Evolutionary conservation across 2,113 vertebrate species (phyloP).

Genomic region (Pluvialis apricaria): DNA sequence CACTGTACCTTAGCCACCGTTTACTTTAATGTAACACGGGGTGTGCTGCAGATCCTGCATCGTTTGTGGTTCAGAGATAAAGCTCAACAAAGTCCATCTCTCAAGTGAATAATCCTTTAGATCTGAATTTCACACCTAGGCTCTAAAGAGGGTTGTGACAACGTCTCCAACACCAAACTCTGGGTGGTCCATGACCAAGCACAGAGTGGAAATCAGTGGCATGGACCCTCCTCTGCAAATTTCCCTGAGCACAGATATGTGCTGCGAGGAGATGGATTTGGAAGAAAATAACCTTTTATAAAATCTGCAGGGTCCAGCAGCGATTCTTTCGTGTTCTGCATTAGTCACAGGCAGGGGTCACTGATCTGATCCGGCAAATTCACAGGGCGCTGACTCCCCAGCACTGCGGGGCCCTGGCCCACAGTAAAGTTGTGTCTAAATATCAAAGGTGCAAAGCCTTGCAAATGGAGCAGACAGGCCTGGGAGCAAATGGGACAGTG

Average conservation of each 20-base stretch:
- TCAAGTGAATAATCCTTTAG: not conserved
- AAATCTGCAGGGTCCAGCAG: not conserved
- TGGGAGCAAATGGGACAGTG: not conserved
- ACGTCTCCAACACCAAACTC: not conserved
- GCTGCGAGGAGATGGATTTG: not conserved
- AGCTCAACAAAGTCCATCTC: not conserved
- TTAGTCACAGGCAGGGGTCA: not conserved
- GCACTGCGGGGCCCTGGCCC: not conserved
- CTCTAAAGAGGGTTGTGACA: not conserved
- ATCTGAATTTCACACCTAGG: not conserved
- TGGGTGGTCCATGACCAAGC: not conserved
- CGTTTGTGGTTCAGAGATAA: not conserved
- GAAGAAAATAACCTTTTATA: not conserved
- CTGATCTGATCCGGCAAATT: not conserved
- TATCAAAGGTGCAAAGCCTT: not conserved
- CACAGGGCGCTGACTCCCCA: not conserved
- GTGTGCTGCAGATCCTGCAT: not conserved
- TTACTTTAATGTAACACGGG: not conserved
- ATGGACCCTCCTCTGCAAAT: not conserved
- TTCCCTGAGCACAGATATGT: not conserved
- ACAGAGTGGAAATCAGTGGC: not conserved
- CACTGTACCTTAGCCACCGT: not conserved
- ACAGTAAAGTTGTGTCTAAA: not conserved
- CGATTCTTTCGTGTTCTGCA: not conserved
- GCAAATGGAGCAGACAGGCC: not conserved